Conservation (phyloP, 2,888 invertebrate genomes). For the Gibbula magus region DNA sequence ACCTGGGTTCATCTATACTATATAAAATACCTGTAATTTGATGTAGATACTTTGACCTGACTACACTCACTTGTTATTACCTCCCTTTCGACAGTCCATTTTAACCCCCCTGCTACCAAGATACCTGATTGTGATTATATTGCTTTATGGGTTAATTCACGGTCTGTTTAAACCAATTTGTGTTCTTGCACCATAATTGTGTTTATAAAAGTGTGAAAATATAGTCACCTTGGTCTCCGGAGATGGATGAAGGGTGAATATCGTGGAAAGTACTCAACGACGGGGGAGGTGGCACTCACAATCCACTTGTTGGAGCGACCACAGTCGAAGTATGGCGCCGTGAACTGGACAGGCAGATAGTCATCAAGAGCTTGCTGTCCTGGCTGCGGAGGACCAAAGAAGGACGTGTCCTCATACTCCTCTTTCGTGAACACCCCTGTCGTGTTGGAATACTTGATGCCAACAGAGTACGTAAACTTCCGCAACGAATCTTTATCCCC, state of each 20-base stretch:
- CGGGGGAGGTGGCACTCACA: constrained; percentile 93
- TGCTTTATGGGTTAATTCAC: neutral
- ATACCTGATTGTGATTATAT: neutral
- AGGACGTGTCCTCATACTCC: constrained; percentile 61
- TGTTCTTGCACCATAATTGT: neutral
- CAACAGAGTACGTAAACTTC: constrained; percentile 70
- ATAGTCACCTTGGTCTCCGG: constrained; percentile 66
- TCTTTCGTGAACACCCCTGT: constrained; percentile 68
- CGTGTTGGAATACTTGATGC: constrained; percentile 69
- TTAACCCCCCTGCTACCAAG: no score
- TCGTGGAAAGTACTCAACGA: constrained; percentile 93
- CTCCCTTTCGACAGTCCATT: no score
- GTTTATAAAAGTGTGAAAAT: neutral
- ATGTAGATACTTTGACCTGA: neutral
- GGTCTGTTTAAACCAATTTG: neutral
- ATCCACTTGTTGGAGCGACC: constrained; percentile 96
- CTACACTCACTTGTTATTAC: neutral
- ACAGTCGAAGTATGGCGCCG: constrained; percentile 96
- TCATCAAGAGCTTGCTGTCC: constrained; percentile 64
- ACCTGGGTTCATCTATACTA: no score
- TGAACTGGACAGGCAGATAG: constrained; percentile 92
- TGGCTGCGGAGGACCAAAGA: constrained; percentile 74
- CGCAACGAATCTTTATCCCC: constrained; percentile 80
- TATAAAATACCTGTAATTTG: no score
- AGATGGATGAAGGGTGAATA: constrained; percentile 72